A percentile compares a stretch with the other conserved stretches of the same genome.
These are phyloP conservation scores for Apamea crenata DNA, from an alignment of 2,888 invertebrate genomes.

Conservation along the genomic window DNA sequence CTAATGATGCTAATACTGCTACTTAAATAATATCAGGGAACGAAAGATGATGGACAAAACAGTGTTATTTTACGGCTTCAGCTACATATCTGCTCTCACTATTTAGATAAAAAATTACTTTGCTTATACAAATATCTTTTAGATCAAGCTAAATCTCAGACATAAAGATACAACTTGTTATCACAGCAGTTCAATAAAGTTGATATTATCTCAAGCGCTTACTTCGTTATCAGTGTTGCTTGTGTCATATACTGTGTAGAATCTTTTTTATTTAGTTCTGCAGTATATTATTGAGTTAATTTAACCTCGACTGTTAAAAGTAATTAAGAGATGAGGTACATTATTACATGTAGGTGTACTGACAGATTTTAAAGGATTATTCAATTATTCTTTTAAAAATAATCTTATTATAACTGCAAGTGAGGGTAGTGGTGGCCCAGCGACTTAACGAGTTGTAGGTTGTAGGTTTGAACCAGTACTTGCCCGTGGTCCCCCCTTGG, in stretches of 20 bases:
- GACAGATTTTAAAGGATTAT: not conserved
- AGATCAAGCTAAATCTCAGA: slow-evolving; percentile 31
- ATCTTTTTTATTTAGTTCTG: slow-evolving; percentile 32
- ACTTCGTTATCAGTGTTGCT: slow-evolving; percentile 21
- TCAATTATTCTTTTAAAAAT: not conserved
- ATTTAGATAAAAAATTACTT: slow-evolving; percentile 23
- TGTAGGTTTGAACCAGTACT: no score
- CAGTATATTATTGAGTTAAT: not conserved
- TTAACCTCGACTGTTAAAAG: not conserved
- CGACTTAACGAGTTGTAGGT: no score
- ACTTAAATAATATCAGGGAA: not conserved
- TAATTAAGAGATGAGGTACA: slow-evolving; percentile 4
- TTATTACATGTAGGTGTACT: not conserved
- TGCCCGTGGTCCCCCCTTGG: no score
- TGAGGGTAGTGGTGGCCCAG: no score
- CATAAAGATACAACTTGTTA: slow-evolving; percentile 42
- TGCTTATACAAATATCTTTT: slow-evolving; percentile 5
- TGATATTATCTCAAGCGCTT: slow-evolving; percentile 33
- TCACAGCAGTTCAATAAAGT: slow-evolving; percentile 49
- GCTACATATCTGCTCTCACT: not conserved
- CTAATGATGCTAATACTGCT: no score
- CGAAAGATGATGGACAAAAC: not conserved
- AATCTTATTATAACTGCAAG: not conserved
- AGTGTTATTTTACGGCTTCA: not conserved
- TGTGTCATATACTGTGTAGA: not conserved